Evolutionary conservation across 2,797 vertebrate species (phyloP).

Genomic region (Bradypodion pumilum): DNA sequence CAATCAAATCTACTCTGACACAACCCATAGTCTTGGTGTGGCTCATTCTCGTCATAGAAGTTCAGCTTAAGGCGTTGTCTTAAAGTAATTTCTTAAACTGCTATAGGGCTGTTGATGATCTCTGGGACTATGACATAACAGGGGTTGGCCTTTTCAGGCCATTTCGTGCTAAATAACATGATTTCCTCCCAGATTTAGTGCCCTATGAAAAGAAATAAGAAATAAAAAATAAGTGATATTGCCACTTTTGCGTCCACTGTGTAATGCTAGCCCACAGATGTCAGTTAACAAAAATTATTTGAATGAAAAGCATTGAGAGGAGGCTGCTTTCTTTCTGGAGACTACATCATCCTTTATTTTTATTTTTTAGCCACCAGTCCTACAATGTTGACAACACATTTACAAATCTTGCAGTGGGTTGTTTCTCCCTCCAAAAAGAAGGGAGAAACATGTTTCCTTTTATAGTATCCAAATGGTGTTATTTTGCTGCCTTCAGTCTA

Average conservation of each 20-base stretch:
- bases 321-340: conserved; percentile 32
- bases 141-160: background rate
- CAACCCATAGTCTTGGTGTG: too few relatives aligned
- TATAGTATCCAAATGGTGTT: conserved; percentile 68
- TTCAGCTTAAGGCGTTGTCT: background rate
- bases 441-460: conserved; percentile 68
- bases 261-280: conserved; percentile 1
- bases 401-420: conserved; percentile 50
- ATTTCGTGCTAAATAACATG: background rate
- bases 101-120: background rate
- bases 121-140: background rate
- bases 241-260: too few relatives aligned
- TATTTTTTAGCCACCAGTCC: conserved; percentile 37
- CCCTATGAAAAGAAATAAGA: background rate
- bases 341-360: conserved; percentile 40
- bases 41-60: too few relatives aligned
- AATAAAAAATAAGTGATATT: too few relatives aligned
- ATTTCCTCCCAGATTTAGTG: background rate
- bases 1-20: too few relatives aligned
- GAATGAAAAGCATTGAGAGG: conserved; percentile 20
- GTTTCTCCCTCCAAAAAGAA: conserved; percentile 65
- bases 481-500: conserved; percentile 47
- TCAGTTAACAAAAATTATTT: background rate
- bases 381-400: conserved; percentile 59
- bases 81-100: too few relatives aligned